Evolutionary conservation across 2,797 vertebrate species (phyloP).

Genomic region (Danio kyathit): DNA sequence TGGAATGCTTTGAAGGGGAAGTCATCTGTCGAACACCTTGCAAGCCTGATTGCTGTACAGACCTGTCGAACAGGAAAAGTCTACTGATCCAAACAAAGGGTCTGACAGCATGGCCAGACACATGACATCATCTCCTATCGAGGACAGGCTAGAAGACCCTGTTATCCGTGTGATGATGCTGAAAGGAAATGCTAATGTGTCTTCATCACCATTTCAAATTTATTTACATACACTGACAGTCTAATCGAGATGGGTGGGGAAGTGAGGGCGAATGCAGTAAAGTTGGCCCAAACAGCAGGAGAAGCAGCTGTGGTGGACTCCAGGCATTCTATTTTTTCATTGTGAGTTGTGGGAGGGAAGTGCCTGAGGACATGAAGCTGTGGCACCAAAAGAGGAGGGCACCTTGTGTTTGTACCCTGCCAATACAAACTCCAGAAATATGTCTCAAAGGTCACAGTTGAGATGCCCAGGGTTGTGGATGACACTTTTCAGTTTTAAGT

Average conservation of each 20-base stretch:
- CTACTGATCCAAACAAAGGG: conserved; percentile 56
- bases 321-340: conserved; percentile 51
- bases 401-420: conserved; percentile 49
- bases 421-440: conserved; percentile 46
- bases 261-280: conserved; percentile 38
- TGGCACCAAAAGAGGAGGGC: conserved; percentile 53
- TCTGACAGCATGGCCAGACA: conserved; percentile 47
- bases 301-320: conserved; percentile 45
- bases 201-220: conserved; percentile 19
- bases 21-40: conserved; percentile 51
- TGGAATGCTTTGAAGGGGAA: conserved; percentile 74
- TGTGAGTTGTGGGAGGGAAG: conserved; percentile 43
- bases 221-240: conserved; percentile 32
- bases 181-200: conserved; percentile 22
- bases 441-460: conserved; percentile 1
- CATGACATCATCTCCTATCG: conserved; percentile 56
- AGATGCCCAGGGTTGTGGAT: neutral
- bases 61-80: conserved; percentile 57
- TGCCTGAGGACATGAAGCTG: conserved; percentile 47
- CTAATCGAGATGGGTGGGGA: neutral
- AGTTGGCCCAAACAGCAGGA: conserved; percentile 36
- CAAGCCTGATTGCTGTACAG: conserved; percentile 35
- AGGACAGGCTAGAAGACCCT: conserved; percentile 26
- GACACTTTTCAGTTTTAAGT: conserved; percentile 46
- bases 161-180: conserved; percentile 10